These are phyloP conservation scores for Anabacerthia variegaticeps DNA, from an alignment of 2,797 vertebrate species.

Conservation along the genomic window DNA sequence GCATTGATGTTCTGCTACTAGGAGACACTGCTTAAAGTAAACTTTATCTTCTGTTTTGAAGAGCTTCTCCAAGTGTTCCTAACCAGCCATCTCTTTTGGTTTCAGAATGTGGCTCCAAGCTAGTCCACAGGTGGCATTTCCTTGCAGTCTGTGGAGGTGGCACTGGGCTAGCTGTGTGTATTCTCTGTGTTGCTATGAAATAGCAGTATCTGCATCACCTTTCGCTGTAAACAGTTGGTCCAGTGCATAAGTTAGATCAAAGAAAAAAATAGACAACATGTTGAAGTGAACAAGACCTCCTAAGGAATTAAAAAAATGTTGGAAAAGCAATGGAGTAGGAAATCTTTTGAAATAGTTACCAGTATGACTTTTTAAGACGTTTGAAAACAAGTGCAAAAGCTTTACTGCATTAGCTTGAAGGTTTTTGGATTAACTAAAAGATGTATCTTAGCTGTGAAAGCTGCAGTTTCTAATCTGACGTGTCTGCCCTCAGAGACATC, in stretches of 20 bases:
- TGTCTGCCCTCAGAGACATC: background rate
- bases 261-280: background rate
- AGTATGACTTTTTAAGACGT: background rate
- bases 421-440: background rate
- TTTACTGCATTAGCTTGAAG: background rate
- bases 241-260: background rate
- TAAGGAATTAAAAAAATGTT: background rate
- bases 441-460: background rate
- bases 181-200: background rate
- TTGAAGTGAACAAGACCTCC: background rate
- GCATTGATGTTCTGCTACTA: fast-evolving
- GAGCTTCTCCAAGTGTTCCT: background rate
- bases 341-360: background rate
- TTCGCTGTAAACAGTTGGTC: background rate
- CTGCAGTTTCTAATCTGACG: background rate
- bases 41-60: fast-evolving
- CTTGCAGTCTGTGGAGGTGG: fast-evolving
- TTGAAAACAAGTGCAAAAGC: background rate
- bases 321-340: background rate
- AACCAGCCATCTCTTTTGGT: background rate
- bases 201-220: background rate
- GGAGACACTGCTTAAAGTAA: background rate
- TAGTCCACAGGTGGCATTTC: fast-evolving
- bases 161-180: background rate
- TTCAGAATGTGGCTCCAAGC: background rate